Base-by-base conservation (phyloP, 2,888 invertebrate species). In the Pandemis corylana region DNA sequence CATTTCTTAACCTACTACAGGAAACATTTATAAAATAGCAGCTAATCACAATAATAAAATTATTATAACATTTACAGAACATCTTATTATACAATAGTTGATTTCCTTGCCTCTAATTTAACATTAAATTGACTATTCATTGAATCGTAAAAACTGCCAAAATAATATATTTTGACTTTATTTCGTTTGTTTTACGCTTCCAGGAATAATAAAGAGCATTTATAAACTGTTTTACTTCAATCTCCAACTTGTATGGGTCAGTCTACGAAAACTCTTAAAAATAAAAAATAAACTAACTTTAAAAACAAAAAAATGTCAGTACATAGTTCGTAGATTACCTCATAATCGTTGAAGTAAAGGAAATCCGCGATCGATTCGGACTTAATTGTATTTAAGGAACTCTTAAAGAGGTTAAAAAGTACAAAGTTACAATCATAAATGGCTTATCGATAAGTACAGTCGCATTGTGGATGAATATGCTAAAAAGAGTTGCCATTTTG, bases 21-120 rank as follows among this genome's bases (percentile, higher is more conserved):
- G 92, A 89, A 93, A 93, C 92, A 92, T 92, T 92, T 89, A 91
- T 89, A 91, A 91, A 93, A 91, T 91, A 92, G 89, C 86, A 87
- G 91, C 92, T 93, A 92, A 87, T 89, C 90, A 90, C 88, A 91
- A 90, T 90, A 89, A 87, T 90, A 89, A 89, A 89, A 90, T 89
- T 89, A 91, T 89, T 84, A 91, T 91, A 93, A 92, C 91, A 91
- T 90, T 89, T 89, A 90, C 88, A 89, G 85, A 90, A 89, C 84
- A 80, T 80, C 80, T 84, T 79, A 85, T 81, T 84, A 84, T 81
- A 85, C 83, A 85, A 85, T 84, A 80, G 80, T 83, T 79, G 80
- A 84, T 84, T 80, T 80, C 85, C 84, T 85, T 76, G 85, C 87
- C 86, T 86, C 86, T 77, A 74, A 77, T 79, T 78, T 78, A 78